Evolutionary conservation across 2,797 vertebrate genomes (phyloP).

Genomic region (Phaenicophaeus curvirostris): DNA sequence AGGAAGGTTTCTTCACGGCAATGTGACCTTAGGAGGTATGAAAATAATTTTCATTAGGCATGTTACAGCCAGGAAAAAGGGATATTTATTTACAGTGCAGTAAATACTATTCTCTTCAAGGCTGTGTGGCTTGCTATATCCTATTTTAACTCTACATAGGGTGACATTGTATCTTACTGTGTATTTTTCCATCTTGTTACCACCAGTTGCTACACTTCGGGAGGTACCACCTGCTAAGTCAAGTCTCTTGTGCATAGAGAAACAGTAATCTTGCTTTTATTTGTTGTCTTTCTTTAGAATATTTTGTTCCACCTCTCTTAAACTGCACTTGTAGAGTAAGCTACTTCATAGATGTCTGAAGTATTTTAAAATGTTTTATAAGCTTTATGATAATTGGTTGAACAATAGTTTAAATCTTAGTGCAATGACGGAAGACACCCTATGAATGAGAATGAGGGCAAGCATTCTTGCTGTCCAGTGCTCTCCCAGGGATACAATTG

Average conservation of each 20-base stretch:
- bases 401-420: constrained; percentile 8
- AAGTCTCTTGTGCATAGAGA: background rate
- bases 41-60: background rate
- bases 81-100: constrained; percentile 4
- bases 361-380: background rate
- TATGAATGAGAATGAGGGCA: constrained; percentile 53
- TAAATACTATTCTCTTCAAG: background rate
- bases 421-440: background rate
- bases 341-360: background rate
- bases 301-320: background rate
- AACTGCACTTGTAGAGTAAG: background rate
- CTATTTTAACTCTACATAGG: background rate
- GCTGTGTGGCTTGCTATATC: background rate
- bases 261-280: background rate
- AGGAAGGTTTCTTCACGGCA: constrained; percentile 97
- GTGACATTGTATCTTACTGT: background rate
- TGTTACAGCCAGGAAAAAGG: background rate
- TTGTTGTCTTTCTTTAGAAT: background rate
- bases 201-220: background rate
- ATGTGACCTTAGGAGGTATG: constrained; percentile 97
- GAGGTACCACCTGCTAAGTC: background rate
- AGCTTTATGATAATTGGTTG: background rate
- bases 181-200: constrained; percentile 18
- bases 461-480: constrained; percentile 56
- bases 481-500: constrained; percentile 52